phyloP scores from a whole-genome alignment of 2,113 vertebrate genomes.

The Prionailurus bengalensis region DNA sequence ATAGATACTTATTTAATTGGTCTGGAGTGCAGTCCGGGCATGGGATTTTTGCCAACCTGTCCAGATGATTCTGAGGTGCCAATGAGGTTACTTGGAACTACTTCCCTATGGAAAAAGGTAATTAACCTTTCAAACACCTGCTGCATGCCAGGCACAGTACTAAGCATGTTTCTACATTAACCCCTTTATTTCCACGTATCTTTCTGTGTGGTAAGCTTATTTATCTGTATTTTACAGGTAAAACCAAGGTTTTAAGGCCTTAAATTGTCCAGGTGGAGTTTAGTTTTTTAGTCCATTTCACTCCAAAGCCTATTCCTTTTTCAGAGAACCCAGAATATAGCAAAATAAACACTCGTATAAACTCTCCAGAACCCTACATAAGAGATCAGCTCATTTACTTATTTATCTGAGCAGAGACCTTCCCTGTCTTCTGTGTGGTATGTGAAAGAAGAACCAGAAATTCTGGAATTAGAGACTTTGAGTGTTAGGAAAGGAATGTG shows the following conservation, averaged over 20 bases:
- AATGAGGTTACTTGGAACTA: neutral
- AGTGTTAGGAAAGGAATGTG: neutral
- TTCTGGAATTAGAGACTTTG: neutral
- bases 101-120: neutral
- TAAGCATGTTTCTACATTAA: neutral
- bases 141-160: neutral
- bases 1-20: neutral
- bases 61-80: neutral
- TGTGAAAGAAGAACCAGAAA: neutral
- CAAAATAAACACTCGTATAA: neutral
- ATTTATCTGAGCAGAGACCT: neutral
- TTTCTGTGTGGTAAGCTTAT: neutral
- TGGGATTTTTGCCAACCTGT: neutral
- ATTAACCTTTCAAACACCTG: neutral
- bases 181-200: neutral
- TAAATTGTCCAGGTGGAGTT: neutral
- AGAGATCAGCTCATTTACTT: conserved; percentile 1
- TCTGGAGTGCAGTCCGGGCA: neutral
- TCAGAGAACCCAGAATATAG: neutral
- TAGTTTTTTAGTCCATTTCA: conserved; percentile 14
- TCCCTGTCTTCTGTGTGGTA: neutral
- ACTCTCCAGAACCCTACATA: neutral
- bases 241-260: neutral
- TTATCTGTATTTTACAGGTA: conserved; percentile 37
- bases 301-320: conserved; percentile 10